These are phyloP conservation scores for Etia nguti DNA, from an alignment of 2,113 vertebrate genomes.

Conservation along the genomic window DNA sequence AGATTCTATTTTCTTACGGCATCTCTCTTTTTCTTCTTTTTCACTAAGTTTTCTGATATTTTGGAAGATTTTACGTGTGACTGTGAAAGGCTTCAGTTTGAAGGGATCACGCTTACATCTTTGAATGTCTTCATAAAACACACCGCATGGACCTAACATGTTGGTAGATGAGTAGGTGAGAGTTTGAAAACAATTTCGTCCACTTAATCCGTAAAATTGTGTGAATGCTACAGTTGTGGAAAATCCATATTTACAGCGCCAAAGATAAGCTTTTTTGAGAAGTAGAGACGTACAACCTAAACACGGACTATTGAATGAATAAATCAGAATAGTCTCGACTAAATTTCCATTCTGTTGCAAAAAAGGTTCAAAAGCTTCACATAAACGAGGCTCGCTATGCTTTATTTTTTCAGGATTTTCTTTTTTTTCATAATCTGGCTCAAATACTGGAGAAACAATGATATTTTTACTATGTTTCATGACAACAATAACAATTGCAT, in stretches of 20 bases:
- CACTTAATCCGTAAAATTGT: background rate
- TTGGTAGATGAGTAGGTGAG: background rate
- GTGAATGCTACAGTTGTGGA: background rate
- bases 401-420: background rate
- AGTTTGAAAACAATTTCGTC: background rate
- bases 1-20: accelerated
- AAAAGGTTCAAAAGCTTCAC: background rate
- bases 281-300: background rate
- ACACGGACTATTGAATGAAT: background rate
- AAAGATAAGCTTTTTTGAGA: accelerated
- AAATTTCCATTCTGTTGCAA: background rate
- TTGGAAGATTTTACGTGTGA: accelerated
- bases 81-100: accelerated
- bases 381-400: background rate
- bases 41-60: accelerated
- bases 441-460: accelerated
- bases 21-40: accelerated
- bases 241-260: background rate
- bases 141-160: background rate
- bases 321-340: background rate
- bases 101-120: background rate
- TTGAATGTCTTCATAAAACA: background rate
- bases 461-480: background rate
- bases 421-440: accelerated
- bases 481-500: accelerated